Conservation (phyloP, 2,113 vertebrate species). For the Naja naja region DNA sequence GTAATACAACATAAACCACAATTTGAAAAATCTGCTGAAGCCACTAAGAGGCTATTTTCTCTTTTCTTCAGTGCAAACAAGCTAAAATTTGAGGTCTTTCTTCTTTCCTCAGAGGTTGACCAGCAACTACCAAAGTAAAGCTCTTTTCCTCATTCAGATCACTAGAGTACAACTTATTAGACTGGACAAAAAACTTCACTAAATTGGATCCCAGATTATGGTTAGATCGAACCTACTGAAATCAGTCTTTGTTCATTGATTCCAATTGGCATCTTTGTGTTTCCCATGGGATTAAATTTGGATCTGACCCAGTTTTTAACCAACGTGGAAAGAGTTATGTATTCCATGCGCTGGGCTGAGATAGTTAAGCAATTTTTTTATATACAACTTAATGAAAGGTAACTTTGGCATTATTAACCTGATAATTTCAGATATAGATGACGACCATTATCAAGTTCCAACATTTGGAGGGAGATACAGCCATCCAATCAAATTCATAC, state of each 20-base stretch:
- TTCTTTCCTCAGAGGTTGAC: rapidly evolving
- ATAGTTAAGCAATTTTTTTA: not conserved
- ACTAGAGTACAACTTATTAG: rapidly evolving
- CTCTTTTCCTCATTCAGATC: rapidly evolving
- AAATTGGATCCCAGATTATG: not conserved
- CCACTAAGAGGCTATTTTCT: not conserved
- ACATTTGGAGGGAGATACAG: not conserved
- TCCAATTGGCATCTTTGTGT: not conserved
- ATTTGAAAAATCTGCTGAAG: not conserved
- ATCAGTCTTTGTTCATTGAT: not conserved
- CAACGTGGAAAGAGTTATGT: not conserved
- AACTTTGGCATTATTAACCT: not conserved
- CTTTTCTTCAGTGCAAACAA: not conserved
- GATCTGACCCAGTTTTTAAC: not conserved
- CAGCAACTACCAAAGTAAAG: rapidly evolving
- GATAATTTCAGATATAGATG: not conserved
- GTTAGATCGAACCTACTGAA: not conserved
- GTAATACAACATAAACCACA: not conserved
- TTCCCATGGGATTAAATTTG: not conserved
- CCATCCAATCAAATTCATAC: not conserved
- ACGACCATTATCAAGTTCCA: conserved; percentile 8
- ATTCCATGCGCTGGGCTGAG: not conserved
- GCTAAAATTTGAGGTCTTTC: rapidly evolving
- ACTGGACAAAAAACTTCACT: rapidly evolving
- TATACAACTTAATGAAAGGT: not conserved